Conservation (phyloP, 2,113 vertebrate species). For the Formicarius rufipectus region DNA sequence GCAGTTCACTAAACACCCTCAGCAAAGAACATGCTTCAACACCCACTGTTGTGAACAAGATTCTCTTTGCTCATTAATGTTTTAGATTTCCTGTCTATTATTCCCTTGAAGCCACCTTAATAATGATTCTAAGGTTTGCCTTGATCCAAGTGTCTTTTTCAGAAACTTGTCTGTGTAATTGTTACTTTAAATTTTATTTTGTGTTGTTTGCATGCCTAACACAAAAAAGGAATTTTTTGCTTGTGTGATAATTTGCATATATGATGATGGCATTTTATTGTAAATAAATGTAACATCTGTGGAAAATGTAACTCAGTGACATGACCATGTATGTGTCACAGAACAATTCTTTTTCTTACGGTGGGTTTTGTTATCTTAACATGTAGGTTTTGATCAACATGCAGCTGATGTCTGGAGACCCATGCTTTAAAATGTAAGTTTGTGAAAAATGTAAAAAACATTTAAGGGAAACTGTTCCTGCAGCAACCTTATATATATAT, state of each 20-base stretch:
- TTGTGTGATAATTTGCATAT: background rate
- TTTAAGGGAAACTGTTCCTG: background rate
- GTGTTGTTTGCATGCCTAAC: background rate
- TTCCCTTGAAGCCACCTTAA: background rate
- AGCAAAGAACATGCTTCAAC: background rate
- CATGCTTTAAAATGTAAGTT: conserved; percentile 97
- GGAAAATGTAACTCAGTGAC: background rate
- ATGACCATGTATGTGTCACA: background rate
- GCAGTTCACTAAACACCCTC: background rate
- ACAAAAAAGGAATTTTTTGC: background rate
- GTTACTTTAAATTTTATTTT: background rate
- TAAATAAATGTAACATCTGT: background rate
- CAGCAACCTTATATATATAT: background rate
- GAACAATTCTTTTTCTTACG: background rate
- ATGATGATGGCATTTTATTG: background rate
- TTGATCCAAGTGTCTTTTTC: background rate
- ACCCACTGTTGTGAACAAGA: background rate
- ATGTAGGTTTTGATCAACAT: conserved; percentile 90
- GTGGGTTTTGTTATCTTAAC: background rate
- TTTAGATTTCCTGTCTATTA: background rate
- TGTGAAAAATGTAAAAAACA: background rate
- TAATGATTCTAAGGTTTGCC: background rate
- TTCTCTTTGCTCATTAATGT: background rate
- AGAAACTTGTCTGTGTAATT: background rate
- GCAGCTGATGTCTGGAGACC: conserved; percentile 96